Evolutionary conservation across 2,113 vertebrate species (phyloP).

Genomic region (Saimiri boliviensis): DNA sequence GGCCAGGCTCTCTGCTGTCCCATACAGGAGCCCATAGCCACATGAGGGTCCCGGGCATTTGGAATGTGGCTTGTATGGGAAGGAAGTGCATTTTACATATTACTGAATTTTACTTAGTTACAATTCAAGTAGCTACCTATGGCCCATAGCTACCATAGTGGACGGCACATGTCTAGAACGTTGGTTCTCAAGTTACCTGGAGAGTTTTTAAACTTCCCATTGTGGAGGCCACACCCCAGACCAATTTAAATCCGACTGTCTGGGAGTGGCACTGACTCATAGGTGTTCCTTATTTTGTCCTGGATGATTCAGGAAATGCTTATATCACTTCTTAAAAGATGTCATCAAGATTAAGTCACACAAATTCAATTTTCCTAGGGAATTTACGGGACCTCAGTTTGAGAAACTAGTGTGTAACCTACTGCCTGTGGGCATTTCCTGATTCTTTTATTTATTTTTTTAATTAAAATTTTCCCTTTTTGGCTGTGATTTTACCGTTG

Average conservation of each 20-base stretch:
- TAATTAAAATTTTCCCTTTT: neutral
- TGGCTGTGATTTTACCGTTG: no score
- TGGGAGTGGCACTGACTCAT: rapidly evolving
- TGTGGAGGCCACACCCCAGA: neutral
- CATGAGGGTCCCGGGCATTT: neutral
- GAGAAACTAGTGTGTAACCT: neutral
- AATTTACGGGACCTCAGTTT: neutral
- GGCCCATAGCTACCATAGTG: neutral
- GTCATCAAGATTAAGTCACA: neutral
- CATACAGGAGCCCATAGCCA: neutral
- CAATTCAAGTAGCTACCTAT: neutral
- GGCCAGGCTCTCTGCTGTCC: neutral
- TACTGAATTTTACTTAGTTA: neutral
- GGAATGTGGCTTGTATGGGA: neutral
- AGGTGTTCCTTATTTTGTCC: neutral
- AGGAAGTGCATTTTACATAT: neutral
- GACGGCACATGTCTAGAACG: neutral
- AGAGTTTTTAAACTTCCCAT: neutral
- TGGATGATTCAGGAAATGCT: neutral
- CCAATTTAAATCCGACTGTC: neutral
- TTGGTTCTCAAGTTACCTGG: neutral
- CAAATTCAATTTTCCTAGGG: neutral
- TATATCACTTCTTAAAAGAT: neutral
- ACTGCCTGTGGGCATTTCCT: neutral
- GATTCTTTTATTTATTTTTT: neutral